Evolutionary conservation across 2,113 vertebrate genomes (phyloP), one percentile per base, ranked within the genome.

Genomic region (Urocolius indicus): DNA sequence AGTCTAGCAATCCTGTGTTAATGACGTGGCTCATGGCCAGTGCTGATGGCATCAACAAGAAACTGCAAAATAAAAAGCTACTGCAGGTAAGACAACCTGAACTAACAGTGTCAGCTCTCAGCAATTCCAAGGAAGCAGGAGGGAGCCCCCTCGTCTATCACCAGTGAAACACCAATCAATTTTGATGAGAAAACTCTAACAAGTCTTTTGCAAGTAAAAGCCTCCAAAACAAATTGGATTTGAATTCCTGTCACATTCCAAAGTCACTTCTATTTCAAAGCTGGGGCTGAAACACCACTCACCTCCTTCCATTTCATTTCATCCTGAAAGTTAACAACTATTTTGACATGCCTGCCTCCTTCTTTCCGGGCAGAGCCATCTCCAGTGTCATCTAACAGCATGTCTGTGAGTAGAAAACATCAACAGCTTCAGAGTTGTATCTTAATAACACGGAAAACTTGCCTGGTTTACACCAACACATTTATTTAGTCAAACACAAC

Each of bases 311-410:
- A 99, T 59, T 98, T 98, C 85, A 98, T 94, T 95, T 98, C 97
- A 26, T 99, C 98, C 58, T 98, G 98, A 95, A 99, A 98, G 96
- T 36, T 99, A 98, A 99, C 99, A 11, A 99, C 97, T 63, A 99
- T 99, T 97, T 98, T 99, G 92, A 99, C 99, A 4, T 98, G 99
- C 66, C 99, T 98, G 71, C 99, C 99, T 91, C 99, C 99, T 90
- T 99, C 99, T 84, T 99, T 99, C 89, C 99, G 98, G 75, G 98
- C 94, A 85, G 98, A 98, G 76, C 99, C 98, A 65, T 99, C 99
- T 45, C 98, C 98, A 36, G 98, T 96, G 95, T 99, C 99, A 92
- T 99, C 99, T 94, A 99, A 96, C 93, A 99, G 97, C 98, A 99
- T 99, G 97, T 99, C 99, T 99, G 97, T 58, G 89, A 95, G 95